Evolutionary conservation across 1,140 invertebrate genomes (phyloP), one percentile per base, ranked within the genome.

Genomic region (Atta colombica): DNA sequence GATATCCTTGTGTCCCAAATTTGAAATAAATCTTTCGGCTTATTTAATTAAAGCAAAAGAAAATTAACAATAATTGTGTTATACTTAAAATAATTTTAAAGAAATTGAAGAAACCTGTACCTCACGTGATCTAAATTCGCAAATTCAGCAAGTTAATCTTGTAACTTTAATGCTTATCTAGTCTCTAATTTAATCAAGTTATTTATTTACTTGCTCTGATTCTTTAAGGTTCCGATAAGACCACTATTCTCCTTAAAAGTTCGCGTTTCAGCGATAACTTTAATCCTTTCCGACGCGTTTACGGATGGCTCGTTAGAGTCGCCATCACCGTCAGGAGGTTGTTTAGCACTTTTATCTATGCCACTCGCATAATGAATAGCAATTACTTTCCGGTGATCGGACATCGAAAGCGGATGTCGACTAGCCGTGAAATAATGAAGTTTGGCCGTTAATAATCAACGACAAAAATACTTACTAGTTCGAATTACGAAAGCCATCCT

Each of bases 281-380:
- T 49, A 74, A 84, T 84, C 58, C 69, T 84, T 84, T 39, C 28
- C 55, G 80, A 84, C 80, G 80, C 69, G 39, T 75, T 75, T 31
- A 75, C 69, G 69, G 69, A 84, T 84, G 39, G 55, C 31, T 75
- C 39, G 69, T 84, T 74, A 61, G 45, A 61, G n/a, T 72, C 18
- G 25, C 25, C 69, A 69, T 61, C 53, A 74, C 31, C 16, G n/a
- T 21, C 49, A 10, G 8, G 6, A 28, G 16, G 16, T 51, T 61
- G 69, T 84, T 84, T 74, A 84, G 14, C 53, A 71, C 68, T 74
- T 60, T 82, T 75, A 84, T 84, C 80, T 84, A 84, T 84, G 80
- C 80, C 25, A 28, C 45, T 51, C 58, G 69, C 80, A 84, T 84
- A 84, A 84, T 84, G 80, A 84, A 84, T 84, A 75, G 35, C 55